Base-by-base conservation (phyloP, 2,888 invertebrate species). In the Ophraella communa region DNA sequence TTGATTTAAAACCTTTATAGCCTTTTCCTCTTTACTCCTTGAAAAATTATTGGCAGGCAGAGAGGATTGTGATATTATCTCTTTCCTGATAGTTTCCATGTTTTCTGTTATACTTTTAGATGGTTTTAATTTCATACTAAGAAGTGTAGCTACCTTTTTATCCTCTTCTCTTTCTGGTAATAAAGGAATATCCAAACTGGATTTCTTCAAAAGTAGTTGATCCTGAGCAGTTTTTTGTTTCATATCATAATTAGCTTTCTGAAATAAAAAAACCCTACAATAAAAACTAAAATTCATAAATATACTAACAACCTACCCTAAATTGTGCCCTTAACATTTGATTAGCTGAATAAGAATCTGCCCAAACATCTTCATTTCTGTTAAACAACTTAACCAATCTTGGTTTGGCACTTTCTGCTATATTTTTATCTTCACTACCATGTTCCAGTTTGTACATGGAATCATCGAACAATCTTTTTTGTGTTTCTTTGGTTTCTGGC, bases 391-490 rank as follows among this genome's bases (percentile, higher is more conserved):
- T 87, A 8, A 90, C 89, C 0, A 99, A 82, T 10, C 88, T 82
- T 0, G 93, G 92, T 72, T 91, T 90, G 0, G 90, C 87, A 66
- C 86, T 86, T 73, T 89, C 90, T 0, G 91, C 90, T 14, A 85
- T 84, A 73, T 87, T 88, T 65, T 86, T 86, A 82, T 98, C 98
- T 54, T 91, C 90, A 0, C 89, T 88, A 55, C 92, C 92, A 82
- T 99, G 98, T 79, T 99, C 98, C 71, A 99, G 84, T 79, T 94
- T 95, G 81, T 92, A 99, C 99, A 99, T 99, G 4, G 98, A 92
- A 88, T 99, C 98, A 74, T 95, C 94, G 74, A 94, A 95, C 64
- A 99, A 83, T 63, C 91, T 88, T 73, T 94, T 93, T 75, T 94
- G 95, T 0, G 91, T 89, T 79, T 95, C 93, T 78, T 96, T 95